Evolutionary conservation across 2,113 vertebrate species (phyloP).

Genomic region (Misgurnus anguillicaudatus): DNA sequence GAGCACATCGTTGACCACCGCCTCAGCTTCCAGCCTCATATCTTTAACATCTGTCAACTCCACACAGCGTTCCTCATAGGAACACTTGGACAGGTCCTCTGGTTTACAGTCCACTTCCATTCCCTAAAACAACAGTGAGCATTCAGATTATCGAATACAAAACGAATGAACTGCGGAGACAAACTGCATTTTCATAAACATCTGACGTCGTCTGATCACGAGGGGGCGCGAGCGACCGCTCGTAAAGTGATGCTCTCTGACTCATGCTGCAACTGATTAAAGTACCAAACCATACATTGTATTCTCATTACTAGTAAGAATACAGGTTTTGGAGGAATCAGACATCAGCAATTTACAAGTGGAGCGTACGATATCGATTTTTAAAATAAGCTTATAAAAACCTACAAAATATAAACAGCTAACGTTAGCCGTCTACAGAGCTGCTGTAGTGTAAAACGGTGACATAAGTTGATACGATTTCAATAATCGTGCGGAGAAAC

Average conservation of each 20-base stretch:
- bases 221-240: conserved; percentile 9
- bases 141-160: not conserved
- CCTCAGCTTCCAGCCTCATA: conserved; percentile 94
- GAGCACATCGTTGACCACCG: conserved; percentile 92
- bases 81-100: conserved; percentile 76
- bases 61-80: conserved; percentile 79
- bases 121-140: conserved; percentile 63
- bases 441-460: not conserved
- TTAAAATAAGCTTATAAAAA: not conserved
- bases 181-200: not conserved
- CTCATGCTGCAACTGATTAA: not conserved
- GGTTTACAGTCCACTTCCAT: conserved; percentile 88
- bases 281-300: not conserved
- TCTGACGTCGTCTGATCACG: conserved; percentile 4
- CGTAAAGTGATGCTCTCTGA: not conserved
- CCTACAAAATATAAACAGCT: not conserved
- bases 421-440: not conserved
- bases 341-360: not conserved
- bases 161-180: not conserved
- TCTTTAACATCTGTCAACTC: conserved; percentile 87
- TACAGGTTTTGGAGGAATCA: not conserved
- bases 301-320: not conserved
- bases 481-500: not conserved
- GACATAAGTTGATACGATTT: not conserved
- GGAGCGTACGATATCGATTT: not conserved